phyloP scores from a whole-genome alignment of 92 coral and sea anemone genomes.

The Bergia puertoricense region DNA sequence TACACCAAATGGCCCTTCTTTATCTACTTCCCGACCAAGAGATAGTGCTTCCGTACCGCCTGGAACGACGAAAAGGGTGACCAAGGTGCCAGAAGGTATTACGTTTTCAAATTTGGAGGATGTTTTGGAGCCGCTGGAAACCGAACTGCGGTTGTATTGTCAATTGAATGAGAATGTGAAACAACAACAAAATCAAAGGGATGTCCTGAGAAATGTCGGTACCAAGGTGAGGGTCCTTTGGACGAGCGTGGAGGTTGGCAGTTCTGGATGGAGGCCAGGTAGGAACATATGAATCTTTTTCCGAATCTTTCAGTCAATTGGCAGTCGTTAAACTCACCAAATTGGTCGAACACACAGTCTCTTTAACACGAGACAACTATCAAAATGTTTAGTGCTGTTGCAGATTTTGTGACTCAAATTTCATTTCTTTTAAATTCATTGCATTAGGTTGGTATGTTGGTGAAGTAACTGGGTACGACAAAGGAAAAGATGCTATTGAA shows the following conservation, averaged over 20 bases:
- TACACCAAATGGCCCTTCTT: slow-evolving; percentile 46
- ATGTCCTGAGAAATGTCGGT: slow-evolving; percentile 47
- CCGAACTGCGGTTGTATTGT: slow-evolving; percentile 33
- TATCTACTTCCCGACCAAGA: slow-evolving; percentile 53
- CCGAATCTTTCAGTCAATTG: background rate
- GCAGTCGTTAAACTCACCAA: slow-evolving; percentile 7
- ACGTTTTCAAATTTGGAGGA: slow-evolving; percentile 44
- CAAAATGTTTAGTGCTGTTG: background rate
- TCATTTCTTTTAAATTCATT: slow-evolving; percentile 7
- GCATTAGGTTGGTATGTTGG: slow-evolving; percentile 54
- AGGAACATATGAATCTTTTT: slow-evolving; percentile 12
- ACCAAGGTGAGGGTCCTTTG: slow-evolving; percentile 47
- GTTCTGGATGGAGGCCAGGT: slow-evolving; percentile 58
- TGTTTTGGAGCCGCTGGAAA: slow-evolving; percentile 35
- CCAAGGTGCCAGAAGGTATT: slow-evolving; percentile 41
- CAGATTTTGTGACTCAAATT: background rate
- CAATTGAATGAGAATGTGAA: slow-evolving; percentile 5
- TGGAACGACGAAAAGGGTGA: slow-evolving; percentile 10
- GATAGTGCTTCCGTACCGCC: slow-evolving; percentile 55
- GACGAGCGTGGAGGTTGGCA: slow-evolving; percentile 53
- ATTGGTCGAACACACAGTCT: slow-evolving; percentile 11
- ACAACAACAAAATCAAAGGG: slow-evolving; percentile 23
- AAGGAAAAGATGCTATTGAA: slow-evolving; percentile 24
- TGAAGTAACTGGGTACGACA: slow-evolving; percentile 36
- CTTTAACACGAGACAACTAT: background rate